Evolutionary conservation across 2,797 vertebrate species (phyloP).

Genomic region (Coluber constrictor): DNA sequence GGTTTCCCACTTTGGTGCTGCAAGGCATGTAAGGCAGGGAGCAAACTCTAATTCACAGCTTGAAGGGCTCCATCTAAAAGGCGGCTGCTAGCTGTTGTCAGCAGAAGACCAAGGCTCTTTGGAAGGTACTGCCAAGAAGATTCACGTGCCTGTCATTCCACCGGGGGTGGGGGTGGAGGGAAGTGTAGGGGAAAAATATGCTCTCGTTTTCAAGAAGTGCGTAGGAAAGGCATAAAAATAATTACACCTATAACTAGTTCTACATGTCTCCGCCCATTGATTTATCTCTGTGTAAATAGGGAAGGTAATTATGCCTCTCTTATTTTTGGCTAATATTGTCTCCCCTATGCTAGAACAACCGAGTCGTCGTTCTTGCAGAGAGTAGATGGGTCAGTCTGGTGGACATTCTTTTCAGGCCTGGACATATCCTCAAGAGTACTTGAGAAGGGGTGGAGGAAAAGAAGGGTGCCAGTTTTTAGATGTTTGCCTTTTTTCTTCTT

Average conservation of each 20-base stretch:
- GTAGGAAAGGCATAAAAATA: background rate
- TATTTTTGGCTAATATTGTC: background rate
- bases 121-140: background rate
- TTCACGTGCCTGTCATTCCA: background rate
- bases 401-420: background rate
- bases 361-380: constrained; percentile 10
- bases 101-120: background rate
- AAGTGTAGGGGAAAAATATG: too few relatives aligned
- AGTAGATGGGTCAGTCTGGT: background rate
- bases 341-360: background rate
- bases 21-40: background rate
- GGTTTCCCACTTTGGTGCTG: background rate
- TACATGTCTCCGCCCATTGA: background rate
- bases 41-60: background rate
- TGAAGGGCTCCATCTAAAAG: background rate
- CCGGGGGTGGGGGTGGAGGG: background rate
- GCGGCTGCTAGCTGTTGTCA: background rate
- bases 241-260: background rate
- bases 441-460: background rate
- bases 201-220: background rate
- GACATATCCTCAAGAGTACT: background rate
- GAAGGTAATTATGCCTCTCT: background rate
- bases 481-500: background rate
- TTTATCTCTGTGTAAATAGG: background rate
- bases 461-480: constrained; percentile 11